These are phyloP conservation scores for Torymus texanus DNA, from an alignment of 2,888 invertebrate species.

Conservation along the genomic window DNA sequence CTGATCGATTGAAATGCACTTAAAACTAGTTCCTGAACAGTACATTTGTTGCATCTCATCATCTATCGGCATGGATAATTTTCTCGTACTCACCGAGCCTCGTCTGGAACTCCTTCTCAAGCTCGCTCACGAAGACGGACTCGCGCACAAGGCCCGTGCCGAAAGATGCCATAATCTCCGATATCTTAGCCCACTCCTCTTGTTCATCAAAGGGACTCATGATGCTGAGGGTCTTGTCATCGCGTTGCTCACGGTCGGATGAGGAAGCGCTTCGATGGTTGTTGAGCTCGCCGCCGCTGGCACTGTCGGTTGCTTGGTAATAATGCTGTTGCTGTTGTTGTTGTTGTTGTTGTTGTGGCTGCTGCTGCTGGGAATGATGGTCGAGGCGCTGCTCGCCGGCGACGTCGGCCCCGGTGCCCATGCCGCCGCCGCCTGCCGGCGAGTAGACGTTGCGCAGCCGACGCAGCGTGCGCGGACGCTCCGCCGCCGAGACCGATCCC, in stretches of 20 bases:
- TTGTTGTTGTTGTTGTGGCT: conserved; percentile 1
- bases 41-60: too few species aligned
- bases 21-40: too few species aligned
- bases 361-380: conserved; percentile 3
- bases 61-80: too few species aligned
- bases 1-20: too few species aligned
- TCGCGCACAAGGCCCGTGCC: conserved; percentile 88
- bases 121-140: conserved; percentile 86
- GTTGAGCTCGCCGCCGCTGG: background rate
- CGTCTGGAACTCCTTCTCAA: conserved; percentile 87
- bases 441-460: conserved; percentile 85
- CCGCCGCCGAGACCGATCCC: conserved; percentile 84
- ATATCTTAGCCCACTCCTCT: conserved; percentile 97
- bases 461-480: conserved; percentile 85
- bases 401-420: conserved; percentile 71
- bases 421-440: conserved; percentile 67
- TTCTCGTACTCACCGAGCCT: conserved; percentile 79
- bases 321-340: background rate
- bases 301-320: too few species aligned
- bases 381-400: conserved; percentile 56
- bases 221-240: conserved; percentile 78
- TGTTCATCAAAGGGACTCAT: conserved; percentile 94
- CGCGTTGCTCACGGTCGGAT: conserved; percentile 61
- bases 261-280: background rate
- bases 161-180: conserved; percentile 96